These are phyloP conservation scores for Toxotes jaculatrix DNA, from an alignment of 2,113 vertebrate genomes.

Conservation along the genomic window DNA sequence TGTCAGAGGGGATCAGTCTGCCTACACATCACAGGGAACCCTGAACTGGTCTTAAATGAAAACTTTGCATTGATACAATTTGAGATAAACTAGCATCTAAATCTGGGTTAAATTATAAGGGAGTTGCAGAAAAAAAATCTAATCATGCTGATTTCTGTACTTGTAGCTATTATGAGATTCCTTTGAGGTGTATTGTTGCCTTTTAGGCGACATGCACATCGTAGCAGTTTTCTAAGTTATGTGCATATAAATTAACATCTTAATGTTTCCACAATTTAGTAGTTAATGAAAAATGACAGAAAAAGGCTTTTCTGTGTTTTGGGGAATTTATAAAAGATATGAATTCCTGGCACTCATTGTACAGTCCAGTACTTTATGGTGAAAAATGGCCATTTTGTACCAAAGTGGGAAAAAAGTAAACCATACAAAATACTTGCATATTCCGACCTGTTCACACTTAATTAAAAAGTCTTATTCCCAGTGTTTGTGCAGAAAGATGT, in stretches of 20 bases:
- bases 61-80: background rate
- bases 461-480: background rate
- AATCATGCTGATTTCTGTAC: conserved; percentile 44
- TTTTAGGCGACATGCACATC: conserved; percentile 57
- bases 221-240: conserved; percentile 60
- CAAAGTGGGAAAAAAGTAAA: conserved; percentile 8
- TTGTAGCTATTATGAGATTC: conserved; percentile 39
- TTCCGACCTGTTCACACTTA: background rate
- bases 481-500: conserved; percentile 11
- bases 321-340: conserved; percentile 24
- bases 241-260: conserved; percentile 65
- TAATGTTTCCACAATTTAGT: conserved; percentile 31
- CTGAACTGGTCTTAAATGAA: background rate
- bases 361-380: background rate
- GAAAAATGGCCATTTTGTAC: background rate
- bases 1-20: background rate
- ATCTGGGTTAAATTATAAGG: conserved; percentile 32
- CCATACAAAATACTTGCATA: background rate
- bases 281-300: conserved; percentile 52
- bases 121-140: conserved; percentile 29
- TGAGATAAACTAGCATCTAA: background rate
- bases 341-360: conserved; percentile 21
- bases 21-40: too few relatives aligned
- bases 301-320: conserved; percentile 20
- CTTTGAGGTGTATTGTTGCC: conserved; percentile 56